Base-by-base conservation (phyloP, 2,113 vertebrate species). In the Ochotona princeps region DNA sequence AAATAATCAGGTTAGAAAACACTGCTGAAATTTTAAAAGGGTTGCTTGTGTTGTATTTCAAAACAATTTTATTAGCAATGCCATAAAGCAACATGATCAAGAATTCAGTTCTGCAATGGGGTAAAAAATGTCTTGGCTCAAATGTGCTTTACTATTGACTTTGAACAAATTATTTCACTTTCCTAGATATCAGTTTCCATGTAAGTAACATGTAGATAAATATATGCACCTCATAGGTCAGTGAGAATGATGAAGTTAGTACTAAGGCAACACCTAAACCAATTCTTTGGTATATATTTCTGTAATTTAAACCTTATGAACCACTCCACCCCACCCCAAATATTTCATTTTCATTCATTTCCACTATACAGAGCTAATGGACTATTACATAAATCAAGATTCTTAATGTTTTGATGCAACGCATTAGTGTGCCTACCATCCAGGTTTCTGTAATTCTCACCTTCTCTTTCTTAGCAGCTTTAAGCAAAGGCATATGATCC, bases 341-440 rank as follows among this genome's bases (percentile, higher is more conserved):
- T 47, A 66, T 73, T 85, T 76, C 9, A 21, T 81, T 54, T 47
- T 65, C 20, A 83, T 57, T 21, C 18, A 38, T 69, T 76, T 87
- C 51, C 60, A 35, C 49, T 47, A 7, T 49, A 82, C 9, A 66
- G 25, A 66, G 15, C 35, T 65, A 7, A 75, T 2, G 12, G 35
- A 54, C 8, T 70, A 1, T 44, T 82, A 25, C 17, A 67, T 67
- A 87, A 90, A 87, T 90, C 35, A 89, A 85, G 47, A 66, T 91
- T 79, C 15, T 47, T n/a, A 38, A 44, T 87, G 23, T 17, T 87
- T 49, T 72, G 60, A 12, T 18, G 7, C 7, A 0, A 63, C 61
- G 12, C 1, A 87, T 2, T 11, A 17, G 61, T 79, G 21, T 67
- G 7, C 11, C 26, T 72, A 2, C 3, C 26, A 17, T 79, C 90